These are phyloP conservation scores for Dromius quadrimaculatus DNA, from an alignment of 2,888 invertebrate genomes.

Conservation along the genomic window DNA sequence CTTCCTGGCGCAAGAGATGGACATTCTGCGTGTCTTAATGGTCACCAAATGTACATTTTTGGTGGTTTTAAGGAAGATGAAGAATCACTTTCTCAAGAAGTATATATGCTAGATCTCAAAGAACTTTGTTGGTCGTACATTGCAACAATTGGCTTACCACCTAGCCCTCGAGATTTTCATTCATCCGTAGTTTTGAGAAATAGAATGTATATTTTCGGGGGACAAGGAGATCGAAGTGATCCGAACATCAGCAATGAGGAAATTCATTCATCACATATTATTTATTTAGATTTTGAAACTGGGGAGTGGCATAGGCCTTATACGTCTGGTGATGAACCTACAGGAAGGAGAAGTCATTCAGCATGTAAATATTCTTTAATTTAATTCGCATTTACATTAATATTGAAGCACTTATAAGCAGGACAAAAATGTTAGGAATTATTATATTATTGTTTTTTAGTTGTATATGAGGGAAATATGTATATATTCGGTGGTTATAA, in stretches of 20 bases:
- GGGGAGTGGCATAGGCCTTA: slow-evolving; percentile 77
- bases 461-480: slow-evolving; percentile 81
- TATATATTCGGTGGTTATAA: slow-evolving; percentile 94
- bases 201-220: slow-evolving; percentile 92
- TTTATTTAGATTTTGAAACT: slow-evolving; percentile 79
- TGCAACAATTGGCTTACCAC: slow-evolving; percentile 73
- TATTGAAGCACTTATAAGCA: not conserved
- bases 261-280: slow-evolving; percentile 82
- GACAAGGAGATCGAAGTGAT: slow-evolving; percentile 81
- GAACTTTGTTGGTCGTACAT: slow-evolving; percentile 80
- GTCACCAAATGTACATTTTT: slow-evolving; percentile 87
- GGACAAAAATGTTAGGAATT: not conserved
- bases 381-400: too few relatives aligned
- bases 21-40: slow-evolving; percentile 87
- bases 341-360: slow-evolving; percentile 90
- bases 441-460: slow-evolving; percentile 69
- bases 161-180: slow-evolving; percentile 87
- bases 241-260: slow-evolving; percentile 77
- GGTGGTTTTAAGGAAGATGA: slow-evolving; percentile 91
- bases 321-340: slow-evolving; percentile 76
- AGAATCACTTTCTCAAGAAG: slow-evolving; percentile 83
- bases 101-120: slow-evolving; percentile 80
- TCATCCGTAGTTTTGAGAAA: slow-evolving; percentile 82
- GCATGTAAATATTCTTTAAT: slow-evolving; percentile 76
- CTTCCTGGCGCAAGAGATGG: slow-evolving; percentile 76